Conservation (phyloP, 1,140 invertebrate genomes). For the Cotesia typhae region DNA sequence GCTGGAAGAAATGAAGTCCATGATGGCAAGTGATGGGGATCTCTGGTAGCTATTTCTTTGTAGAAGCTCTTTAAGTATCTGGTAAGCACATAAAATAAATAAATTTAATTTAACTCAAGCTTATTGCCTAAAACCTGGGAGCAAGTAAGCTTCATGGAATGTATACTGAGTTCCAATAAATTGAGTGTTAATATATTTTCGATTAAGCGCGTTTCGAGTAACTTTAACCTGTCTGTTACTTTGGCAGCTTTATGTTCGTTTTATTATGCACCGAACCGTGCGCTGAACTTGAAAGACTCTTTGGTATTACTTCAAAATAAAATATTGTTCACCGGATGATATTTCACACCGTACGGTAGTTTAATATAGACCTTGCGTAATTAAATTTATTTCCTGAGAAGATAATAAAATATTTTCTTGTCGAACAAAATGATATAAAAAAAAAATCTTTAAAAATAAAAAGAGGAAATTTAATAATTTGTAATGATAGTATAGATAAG, state of each 20-base stretch:
- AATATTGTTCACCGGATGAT: no score
- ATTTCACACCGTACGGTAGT: no score
- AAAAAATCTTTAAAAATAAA: no score
- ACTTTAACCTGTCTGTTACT: neutral
- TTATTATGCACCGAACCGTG: neutral
- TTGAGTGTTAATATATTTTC: neutral
- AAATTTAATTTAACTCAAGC: neutral
- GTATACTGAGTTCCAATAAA: neutral
- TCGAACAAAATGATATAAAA: no score
- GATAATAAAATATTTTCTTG: no score
- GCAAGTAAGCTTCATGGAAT: no score
- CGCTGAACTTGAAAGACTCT: slow-evolving; percentile 10
- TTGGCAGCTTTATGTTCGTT: neutral
- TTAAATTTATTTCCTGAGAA: no score
- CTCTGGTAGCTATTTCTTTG: slow-evolving; percentile 60
- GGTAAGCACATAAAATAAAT: slow-evolving; percentile 22
- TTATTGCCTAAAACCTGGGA: no score
- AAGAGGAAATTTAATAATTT: no score
- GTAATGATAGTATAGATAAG: no score
- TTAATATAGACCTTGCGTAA: no score
- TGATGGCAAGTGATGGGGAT: slow-evolving; percentile 58
- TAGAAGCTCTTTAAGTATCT: slow-evolving; percentile 64
- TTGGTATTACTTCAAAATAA: neutral
- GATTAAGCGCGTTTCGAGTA: no score
- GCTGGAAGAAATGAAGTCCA: slow-evolving; percentile 62